Evolutionary conservation across 2,888 invertebrate species (phyloP).

Genomic region (Lepidocyrtoides sp.): DNA sequence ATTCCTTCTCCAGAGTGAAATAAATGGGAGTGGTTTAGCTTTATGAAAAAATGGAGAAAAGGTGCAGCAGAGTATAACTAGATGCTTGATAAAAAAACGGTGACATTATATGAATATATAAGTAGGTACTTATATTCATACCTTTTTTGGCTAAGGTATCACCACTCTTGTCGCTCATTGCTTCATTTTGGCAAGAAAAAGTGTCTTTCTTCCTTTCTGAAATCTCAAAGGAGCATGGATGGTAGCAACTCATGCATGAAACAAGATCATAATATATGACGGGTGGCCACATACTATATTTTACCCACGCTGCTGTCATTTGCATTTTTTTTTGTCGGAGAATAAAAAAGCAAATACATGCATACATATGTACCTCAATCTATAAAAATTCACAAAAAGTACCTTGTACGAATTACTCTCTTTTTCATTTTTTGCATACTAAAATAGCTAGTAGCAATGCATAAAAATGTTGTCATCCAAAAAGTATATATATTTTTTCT

Average conservation of each 20-base stretch:
- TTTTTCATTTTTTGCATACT: too few relatives aligned
- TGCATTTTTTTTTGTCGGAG: not conserved
- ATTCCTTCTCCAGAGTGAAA: not conserved
- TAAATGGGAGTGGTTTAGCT: not conserved
- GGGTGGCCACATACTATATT: not conserved
- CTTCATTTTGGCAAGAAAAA: not conserved
- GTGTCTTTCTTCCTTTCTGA: not conserved
- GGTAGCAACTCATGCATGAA: slow-evolving; percentile 1
- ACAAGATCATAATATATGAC: not conserved
- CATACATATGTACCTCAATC: too few relatives aligned
- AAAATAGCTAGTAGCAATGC: too few relatives aligned
- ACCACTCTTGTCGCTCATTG: not conserved
- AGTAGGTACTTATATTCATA: too few relatives aligned
- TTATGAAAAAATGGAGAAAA: not conserved
- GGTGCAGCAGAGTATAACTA: too few relatives aligned
- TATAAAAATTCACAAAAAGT: too few relatives aligned
- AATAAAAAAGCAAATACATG: not conserved
- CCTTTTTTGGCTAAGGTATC: not conserved
- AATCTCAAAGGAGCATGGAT: not conserved
- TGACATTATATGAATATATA: not conserved
- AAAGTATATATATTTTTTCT: too few relatives aligned
- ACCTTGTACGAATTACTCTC: too few relatives aligned
- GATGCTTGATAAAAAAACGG: too few relatives aligned
- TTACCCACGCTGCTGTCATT: not conserved
- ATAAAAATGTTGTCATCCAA: too few relatives aligned